These are phyloP conservation scores for Epizoanthus illoricatus DNA, from an alignment of 92 coral and sea anemone genomes.

Conservation along the genomic window DNA sequence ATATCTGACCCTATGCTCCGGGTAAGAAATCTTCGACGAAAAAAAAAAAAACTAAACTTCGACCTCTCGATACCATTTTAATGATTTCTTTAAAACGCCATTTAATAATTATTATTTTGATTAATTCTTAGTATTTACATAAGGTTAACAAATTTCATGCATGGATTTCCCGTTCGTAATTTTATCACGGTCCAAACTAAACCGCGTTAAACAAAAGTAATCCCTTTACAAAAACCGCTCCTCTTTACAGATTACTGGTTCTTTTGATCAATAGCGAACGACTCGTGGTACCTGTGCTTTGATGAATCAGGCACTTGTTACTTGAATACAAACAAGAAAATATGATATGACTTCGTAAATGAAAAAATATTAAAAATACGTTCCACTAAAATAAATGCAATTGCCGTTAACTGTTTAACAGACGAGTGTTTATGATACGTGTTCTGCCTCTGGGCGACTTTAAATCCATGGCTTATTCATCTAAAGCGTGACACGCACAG, in stretches of 20 bases:
- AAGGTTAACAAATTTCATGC: constrained; percentile 68
- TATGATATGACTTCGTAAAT: constrained; percentile 24
- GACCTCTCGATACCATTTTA: constrained; percentile 18
- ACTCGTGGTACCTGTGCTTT: constrained; percentile 31
- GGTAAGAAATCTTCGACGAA: constrained; percentile 37
- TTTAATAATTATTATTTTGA: constrained; percentile 54
- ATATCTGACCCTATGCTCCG: constrained; percentile 30
- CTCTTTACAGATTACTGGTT: constrained; percentile 11
- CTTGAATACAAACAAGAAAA: constrained; percentile 36
- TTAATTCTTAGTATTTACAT: constrained; percentile 50
- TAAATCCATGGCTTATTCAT: background rate
- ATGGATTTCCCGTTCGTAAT: constrained; percentile 47
- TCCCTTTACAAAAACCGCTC: constrained; percentile 36
- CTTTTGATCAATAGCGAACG: constrained; percentile 29
- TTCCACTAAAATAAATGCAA: constrained; percentile 21
- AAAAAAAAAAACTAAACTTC: constrained; percentile 34
- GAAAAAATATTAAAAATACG: constrained; percentile 7
- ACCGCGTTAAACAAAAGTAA: constrained; percentile 59
- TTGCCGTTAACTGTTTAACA: background rate
- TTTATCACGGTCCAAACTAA: constrained; percentile 46
- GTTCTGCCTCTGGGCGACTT: constrained; percentile 18
- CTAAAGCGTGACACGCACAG: constrained; percentile 32
- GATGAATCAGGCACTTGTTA: constrained; percentile 26
- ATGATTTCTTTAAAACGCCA: constrained; percentile 41
- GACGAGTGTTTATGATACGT: background rate